A percentile compares a stretch with the other conserved stretches of the same genome.
Conservation (phyloP, 2,113 vertebrate genomes). For the Silurus glanis region DNA sequence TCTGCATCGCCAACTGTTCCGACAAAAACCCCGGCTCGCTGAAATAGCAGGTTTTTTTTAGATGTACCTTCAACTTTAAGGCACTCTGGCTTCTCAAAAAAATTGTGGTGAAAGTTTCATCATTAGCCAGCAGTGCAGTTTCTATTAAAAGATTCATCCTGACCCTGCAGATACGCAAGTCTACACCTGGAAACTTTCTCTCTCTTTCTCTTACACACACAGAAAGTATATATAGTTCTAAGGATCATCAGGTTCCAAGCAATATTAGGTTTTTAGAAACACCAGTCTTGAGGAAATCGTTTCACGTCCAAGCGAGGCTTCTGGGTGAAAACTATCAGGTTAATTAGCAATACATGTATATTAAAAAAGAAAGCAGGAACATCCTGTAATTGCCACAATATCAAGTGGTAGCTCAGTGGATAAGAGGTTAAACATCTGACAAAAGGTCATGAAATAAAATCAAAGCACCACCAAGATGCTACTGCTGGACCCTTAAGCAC, state of each 20-base stretch:
- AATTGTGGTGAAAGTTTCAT: background rate
- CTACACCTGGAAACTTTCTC: constrained; percentile 29
- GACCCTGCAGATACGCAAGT: constrained; percentile 30
- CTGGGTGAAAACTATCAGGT: too few species aligned
- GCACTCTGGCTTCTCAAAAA: background rate
- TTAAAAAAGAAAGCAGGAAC: too few species aligned
- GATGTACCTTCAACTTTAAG: background rate
- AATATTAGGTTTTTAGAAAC: background rate
- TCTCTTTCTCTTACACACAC: background rate
- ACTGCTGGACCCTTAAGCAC: too few species aligned
- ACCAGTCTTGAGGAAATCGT: background rate
- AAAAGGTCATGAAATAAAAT: too few species aligned
- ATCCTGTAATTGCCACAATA: too few species aligned
- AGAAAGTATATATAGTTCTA: background rate
- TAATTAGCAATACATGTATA: too few species aligned
- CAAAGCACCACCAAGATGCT: too few species aligned
- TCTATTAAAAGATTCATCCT: constrained; percentile 47
- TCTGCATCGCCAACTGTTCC: too few species aligned
- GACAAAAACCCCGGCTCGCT: too few species aligned
- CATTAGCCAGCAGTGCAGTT: constrained; percentile 38
- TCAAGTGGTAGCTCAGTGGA: too few species aligned
- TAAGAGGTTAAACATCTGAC: too few species aligned
- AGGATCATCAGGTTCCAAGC: background rate
- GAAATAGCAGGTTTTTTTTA: background rate
- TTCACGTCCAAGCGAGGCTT: background rate